phyloP scores from a whole-genome alignment of 2,113 vertebrate genomes.

The Cebus imitator region DNA sequence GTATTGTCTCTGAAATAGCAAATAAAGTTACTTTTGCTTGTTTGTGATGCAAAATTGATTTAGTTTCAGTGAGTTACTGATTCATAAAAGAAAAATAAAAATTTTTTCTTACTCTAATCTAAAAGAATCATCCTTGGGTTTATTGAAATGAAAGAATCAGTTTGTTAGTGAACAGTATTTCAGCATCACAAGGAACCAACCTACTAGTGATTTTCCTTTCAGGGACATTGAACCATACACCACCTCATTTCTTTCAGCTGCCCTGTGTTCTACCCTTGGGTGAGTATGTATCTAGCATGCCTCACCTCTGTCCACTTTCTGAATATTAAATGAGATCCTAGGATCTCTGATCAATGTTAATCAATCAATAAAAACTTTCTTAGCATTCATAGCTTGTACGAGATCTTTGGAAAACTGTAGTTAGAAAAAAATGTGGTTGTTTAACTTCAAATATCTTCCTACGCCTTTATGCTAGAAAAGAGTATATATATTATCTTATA shows the following conservation, averaged over 20 bases:
- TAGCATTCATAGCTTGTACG: slow-evolving; percentile 10
- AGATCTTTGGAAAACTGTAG: neutral
- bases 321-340: slow-evolving; percentile 62
- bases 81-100: neutral
- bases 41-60: slow-evolving; percentile 21
- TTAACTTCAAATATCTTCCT: neutral
- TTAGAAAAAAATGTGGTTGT: neutral
- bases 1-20: slow-evolving; percentile 19
- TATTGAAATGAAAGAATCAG: slow-evolving; percentile 47
- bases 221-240: slow-evolving; percentile 53
- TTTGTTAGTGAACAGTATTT: slow-evolving; percentile 58
- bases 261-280: slow-evolving; percentile 26
- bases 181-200: slow-evolving; percentile 48
- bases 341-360: slow-evolving; percentile 54
- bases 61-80: slow-evolving; percentile 16
- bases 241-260: slow-evolving; percentile 56
- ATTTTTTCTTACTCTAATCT: neutral
- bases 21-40: slow-evolving; percentile 41
- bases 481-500: neutral
- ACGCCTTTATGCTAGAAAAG: neutral
- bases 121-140: slow-evolving; percentile 12
- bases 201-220: slow-evolving; percentile 64
- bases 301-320: neutral
- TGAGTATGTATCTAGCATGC: neutral
- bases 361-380: slow-evolving; percentile 58